Conservation (phyloP, 1,140 invertebrate species). For the Lepidurus couesii region DNA sequence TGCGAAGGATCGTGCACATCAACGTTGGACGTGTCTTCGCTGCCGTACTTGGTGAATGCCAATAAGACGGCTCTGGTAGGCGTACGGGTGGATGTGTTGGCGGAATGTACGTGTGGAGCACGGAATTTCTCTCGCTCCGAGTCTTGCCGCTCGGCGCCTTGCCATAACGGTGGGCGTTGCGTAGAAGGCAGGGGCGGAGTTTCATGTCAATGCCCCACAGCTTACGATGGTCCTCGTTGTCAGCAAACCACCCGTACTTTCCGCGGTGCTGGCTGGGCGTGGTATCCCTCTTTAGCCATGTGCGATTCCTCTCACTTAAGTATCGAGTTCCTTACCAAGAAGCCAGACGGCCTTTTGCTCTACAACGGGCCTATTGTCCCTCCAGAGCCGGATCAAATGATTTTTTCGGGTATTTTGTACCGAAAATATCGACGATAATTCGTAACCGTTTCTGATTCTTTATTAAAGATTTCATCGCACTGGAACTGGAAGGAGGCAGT, state of each 20-base stretch:
- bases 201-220: constrained; percentile 80
- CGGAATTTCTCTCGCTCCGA: constrained; percentile 83
- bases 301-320: constrained; percentile 91
- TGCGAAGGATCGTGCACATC: constrained; percentile 96
- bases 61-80: constrained; percentile 93
- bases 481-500: constrained; percentile 85
- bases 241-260: constrained; percentile 93
- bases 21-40: constrained; percentile 63
- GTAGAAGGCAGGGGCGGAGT: constrained; percentile 78
- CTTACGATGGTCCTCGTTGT: constrained; percentile 89
- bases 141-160: constrained; percentile 80
- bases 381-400: constrained; percentile 77
- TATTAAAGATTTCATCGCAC: constrained; percentile 75
- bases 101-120: constrained; percentile 85
- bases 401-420: constrained; percentile 60
- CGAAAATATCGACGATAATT: neutral
- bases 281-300: constrained; percentile 92
- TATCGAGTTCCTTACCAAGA: constrained; percentile 87
- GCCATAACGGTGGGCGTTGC: constrained; percentile 91
- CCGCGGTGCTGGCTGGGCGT: constrained; percentile 85
- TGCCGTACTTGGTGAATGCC: constrained; percentile 92
- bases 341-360: constrained; percentile 82
- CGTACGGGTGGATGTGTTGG: constrained; percentile 78
- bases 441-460: constrained; percentile 30
- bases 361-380: constrained; percentile 95